Base-by-base conservation (phyloP, 1,140 invertebrate genomes). In the Cydia fagiglandana region DNA sequence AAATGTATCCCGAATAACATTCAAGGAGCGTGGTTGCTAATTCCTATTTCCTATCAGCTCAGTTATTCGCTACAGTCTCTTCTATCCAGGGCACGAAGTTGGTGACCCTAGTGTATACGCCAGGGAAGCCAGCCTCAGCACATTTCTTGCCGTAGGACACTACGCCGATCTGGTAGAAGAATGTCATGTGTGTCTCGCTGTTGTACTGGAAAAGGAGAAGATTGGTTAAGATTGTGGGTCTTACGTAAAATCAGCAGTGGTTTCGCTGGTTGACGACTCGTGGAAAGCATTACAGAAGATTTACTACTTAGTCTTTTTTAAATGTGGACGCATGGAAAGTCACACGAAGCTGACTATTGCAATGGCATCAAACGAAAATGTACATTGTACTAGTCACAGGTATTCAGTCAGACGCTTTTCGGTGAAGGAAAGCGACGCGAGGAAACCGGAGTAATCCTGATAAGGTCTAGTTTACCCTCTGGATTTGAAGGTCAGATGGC, bases 81-180 rank as follows among this genome's bases (percentile, higher is more conserved):
- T 93, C 77, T 73, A 96, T 94, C 93, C 96, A 96, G 75, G 95
- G 94, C 4, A 96, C 78, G 83, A 94, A 96, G 45, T 93, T 80
- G 0, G 95, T 94, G 13, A 97, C 95, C 73, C 95, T 91, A 0
- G 96, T 95, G 88, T 98, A 98, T 2, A 98, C 96, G 0, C 97
- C 97, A 0, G 97, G 97, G 84, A 94, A 96, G 7, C 95, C 95
- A 0, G 94, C 93, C 82, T 95, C 94, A 0, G 96, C 96, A 81
- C 96, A 97, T 76, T 94, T 93, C 81, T 94, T 95, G 0, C 96
- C 96, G 83, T 94, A 97, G 0, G 96, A 97, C 0, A 97, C 96
- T 1, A 97, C 94, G 1, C 96, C 97, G 75, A 96, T 94, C 78
- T 93, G 92, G 80, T 91, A 92, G 84, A 89, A 88, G 75, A 83